Percentiles rank a stretch among this genome's conserved stretches.
Conservation (phyloP, 2,888 invertebrate genomes). For the Drosophila siamana region DNA sequence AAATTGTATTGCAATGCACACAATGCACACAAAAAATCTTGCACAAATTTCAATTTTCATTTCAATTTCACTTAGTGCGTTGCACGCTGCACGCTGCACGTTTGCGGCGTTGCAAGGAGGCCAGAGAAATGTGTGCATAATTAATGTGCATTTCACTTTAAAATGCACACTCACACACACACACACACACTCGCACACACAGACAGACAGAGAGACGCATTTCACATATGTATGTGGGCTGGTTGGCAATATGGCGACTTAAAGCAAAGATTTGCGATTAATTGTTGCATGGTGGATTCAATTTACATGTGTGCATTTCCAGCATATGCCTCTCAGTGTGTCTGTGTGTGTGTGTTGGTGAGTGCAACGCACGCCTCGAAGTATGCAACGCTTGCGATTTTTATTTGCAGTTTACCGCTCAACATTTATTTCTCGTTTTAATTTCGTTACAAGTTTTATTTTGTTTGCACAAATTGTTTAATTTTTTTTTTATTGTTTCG, state of each 20-base stretch:
- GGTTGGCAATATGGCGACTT: slow-evolving; percentile 66
- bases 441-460: slow-evolving; percentile 1
- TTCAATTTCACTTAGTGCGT: slow-evolving; percentile 66
- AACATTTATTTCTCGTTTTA: slow-evolving; percentile 7
- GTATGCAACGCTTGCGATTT: slow-evolving; percentile 47
- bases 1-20: slow-evolving; percentile 20
- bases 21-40: slow-evolving; percentile 24
- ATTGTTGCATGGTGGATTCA: slow-evolving; percentile 81
- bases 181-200: slow-evolving; percentile 16
- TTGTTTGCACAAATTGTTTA: slow-evolving; percentile 1
- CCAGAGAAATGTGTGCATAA: slow-evolving; percentile 70
- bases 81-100: slow-evolving; percentile 1
- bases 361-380: slow-evolving; percentile 48
- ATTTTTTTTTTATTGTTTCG: not conserved
- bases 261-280: slow-evolving; percentile 82
- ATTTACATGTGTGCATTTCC: slow-evolving; percentile 54
- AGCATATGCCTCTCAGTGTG: slow-evolving; percentile 17
- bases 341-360: slow-evolving; percentile 19
- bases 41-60: slow-evolving; percentile 40
- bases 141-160: slow-evolving; percentile 81
- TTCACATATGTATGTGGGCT: slow-evolving; percentile 27
- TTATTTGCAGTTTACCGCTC: slow-evolving; percentile 15
- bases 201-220: not conserved
- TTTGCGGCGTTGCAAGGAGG: slow-evolving; percentile 21
- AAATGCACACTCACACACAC: slow-evolving; percentile 61